Evolutionary conservation across 1,140 invertebrate genomes (phyloP).

Genomic region (Cyphomyrmex costatus): DNA sequence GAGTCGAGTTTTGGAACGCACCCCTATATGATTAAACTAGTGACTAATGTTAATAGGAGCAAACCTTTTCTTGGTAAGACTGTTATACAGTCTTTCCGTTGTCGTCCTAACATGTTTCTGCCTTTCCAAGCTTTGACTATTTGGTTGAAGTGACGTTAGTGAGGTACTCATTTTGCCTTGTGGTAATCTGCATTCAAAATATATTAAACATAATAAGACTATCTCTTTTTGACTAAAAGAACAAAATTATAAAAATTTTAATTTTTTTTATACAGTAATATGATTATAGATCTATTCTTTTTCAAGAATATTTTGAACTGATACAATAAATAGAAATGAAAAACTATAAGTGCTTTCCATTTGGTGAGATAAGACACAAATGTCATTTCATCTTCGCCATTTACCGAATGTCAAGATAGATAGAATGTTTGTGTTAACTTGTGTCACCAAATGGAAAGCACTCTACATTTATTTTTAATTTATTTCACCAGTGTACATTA

Average conservation of each 20-base stretch:
- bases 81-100: constrained; percentile 89
- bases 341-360: too few relatives aligned
- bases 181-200: constrained; percentile 79
- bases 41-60: constrained; percentile 20
- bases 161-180: constrained; percentile 87
- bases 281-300: too few relatives aligned
- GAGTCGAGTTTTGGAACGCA: too few relatives aligned
- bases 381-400: too few relatives aligned
- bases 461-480: too few relatives aligned
- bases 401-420: too few relatives aligned
- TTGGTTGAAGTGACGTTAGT: constrained; percentile 87
- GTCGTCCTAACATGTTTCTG: constrained; percentile 86
- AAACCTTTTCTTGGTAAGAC: constrained; percentile 90
- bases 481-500: too few relatives aligned
- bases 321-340: too few relatives aligned
- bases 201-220: neutral
- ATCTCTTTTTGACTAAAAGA: neutral
- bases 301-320: too few relatives aligned
- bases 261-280: neutral
- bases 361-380: too few relatives aligned
- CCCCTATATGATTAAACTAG: neutral
- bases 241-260: neutral
- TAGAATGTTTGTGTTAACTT: too few relatives aligned
- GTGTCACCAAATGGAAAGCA: too few relatives aligned
- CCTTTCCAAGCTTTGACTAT: constrained; percentile 86